Evolutionary conservation across 2,113 vertebrate species (phyloP), one percentile per base, ranked within the genome.

Genomic region (Eublepharis macularius): DNA sequence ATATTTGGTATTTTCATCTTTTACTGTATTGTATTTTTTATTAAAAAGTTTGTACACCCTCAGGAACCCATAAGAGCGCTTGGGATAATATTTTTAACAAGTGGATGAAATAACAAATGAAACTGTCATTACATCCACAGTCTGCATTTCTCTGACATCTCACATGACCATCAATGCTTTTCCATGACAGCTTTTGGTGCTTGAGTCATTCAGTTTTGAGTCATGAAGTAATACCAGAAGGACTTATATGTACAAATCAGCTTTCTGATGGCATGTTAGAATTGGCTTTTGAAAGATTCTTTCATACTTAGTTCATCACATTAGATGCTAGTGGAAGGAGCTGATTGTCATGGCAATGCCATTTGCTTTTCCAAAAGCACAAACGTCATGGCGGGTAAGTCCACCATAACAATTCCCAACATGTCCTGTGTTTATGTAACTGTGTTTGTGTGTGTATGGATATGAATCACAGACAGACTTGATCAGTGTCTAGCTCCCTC

Each of bases 401-500:
- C 26, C 90, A 29, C 84, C 83, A 36, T 3, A 2, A 32, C 63
- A 84, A 1, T 54, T 8, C 0, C 78, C 88, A 92, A 47, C 85
- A 89, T 69, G 79, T 73, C n/a, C 77, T 2, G 0, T 19, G 0
- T 0, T 41, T 83, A 65, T 74, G 90, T 76, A 17, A 86, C 81
- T 0, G 1, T 0, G 60, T 63, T 26, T 63, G 60, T 63, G 60
- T 63, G 9, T 32, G 41, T 17, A 45, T 34, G 39, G 74, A 43
- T 19, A 2, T 95, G 93, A 95, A 65, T 93, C 93, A 95, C 0
- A 0, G 34, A 1, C 4, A 41, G 8, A 39, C 19, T 6, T 17
- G 29, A 45, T 16, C 24, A 36, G 10, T 45, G 68, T 85, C 83
- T 83, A 89, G 57, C 1, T 84, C 57, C 57, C 78, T 16, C 85